Evolutionary conservation across 2,888 invertebrate species (phyloP), one percentile per base, ranked within the genome.

Genomic region (Unio delphinus): DNA sequence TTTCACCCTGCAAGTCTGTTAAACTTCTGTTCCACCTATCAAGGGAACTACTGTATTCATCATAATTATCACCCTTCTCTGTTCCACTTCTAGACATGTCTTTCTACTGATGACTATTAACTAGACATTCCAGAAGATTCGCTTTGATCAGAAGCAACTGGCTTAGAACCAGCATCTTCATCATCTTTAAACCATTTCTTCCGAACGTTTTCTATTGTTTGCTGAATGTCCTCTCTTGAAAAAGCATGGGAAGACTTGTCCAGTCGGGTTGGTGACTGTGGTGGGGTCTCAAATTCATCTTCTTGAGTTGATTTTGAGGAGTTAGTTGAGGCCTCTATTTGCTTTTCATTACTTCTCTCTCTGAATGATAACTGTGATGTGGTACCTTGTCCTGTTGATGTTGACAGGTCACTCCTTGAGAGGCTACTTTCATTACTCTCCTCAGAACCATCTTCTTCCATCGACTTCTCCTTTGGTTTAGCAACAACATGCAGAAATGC

Each of bases 1-100:
- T 96, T 91, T 98, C 97, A 79, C 94, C 94, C 92, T 97, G 97
- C 87, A 98, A 94, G 91, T 97, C 97, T 89, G 95, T 95, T 87
- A 98, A 93, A 92, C 95, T 97, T 92, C 93, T 94, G 92, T 97
- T 97, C 94, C 97, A 82, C 68, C 86, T 85, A 68, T 90, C 89
- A 3, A 91, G 79, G 1, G 88, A 88, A 17, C 76, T 74, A 64
- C 84, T 83, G 66, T 89, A 89, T 55, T 81, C 83, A 23, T 79
- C 80, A 65, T 72, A 73, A 17, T 69, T 65, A 63, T 78, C 77
- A 20, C 28, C 45, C 54, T 63, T 67, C 4, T 74, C 66, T 18
- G 23, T 62, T 17, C 15, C 55, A 57, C 28, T 55, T 18, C 55
- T 57, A 11, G 65, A 34, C 45, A 57, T 58, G n/a, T 65, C 65